Percentiles rank a stretch among this genome's conserved stretches.
These are phyloP conservation scores for Nephrotoma flavescens DNA, from an alignment of 2,888 invertebrate genomes.

Conservation along the genomic window DNA sequence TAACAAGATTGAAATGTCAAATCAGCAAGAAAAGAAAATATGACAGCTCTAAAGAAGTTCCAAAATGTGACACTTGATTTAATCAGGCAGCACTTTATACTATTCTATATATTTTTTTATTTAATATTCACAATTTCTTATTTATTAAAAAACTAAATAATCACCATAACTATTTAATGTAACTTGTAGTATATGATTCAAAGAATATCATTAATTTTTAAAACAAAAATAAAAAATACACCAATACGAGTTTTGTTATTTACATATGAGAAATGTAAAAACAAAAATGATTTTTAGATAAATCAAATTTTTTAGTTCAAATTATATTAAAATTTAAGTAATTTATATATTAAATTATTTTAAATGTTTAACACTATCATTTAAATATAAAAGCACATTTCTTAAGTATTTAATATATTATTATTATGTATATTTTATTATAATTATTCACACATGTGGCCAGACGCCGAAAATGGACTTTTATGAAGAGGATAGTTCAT, in stretches of 20 bases:
- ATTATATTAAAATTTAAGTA: background rate
- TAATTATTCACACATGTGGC: slow-evolving; percentile 42
- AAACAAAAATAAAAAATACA: background rate
- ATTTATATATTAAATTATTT: background rate
- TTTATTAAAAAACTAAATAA: background rate
- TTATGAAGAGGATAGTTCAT: slow-evolving; percentile 32
- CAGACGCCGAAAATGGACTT: slow-evolving; percentile 52
- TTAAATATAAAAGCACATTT: background rate
- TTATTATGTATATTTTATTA: background rate
- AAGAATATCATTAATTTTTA: background rate
- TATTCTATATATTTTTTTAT: background rate
- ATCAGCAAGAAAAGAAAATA: background rate
- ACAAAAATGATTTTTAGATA: background rate
- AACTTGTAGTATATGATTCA: background rate
- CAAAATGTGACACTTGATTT: background rate
- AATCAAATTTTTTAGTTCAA: background rate
- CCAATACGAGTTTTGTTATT: background rate
- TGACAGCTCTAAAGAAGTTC: background rate
- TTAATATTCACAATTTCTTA: background rate
- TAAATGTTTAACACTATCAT: background rate
- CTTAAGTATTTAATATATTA: background rate
- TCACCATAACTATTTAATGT: background rate
- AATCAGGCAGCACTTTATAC: background rate
- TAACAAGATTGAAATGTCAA: background rate
- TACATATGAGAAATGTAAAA: background rate